Conservation (phyloP, 2,113 vertebrate genomes). For the Micromys minutus region DNA sequence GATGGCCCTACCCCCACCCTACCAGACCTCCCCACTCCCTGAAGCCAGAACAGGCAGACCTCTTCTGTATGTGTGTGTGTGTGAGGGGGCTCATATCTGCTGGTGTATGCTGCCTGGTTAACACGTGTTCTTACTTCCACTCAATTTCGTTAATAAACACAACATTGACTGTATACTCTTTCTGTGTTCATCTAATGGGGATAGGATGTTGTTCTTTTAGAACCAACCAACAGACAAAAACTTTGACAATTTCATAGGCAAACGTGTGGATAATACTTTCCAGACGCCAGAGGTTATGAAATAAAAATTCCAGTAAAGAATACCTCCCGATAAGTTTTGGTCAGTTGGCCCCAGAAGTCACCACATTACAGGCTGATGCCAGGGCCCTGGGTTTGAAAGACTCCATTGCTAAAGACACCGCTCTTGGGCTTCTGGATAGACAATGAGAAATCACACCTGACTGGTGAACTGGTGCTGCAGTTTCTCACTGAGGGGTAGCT, state of each 20-base stretch:
- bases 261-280: too few species aligned
- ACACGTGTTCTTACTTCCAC: slow-evolving; percentile 1
- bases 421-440: too few species aligned
- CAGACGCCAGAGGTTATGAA: neutral
- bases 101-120: neutral
- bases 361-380: neutral
- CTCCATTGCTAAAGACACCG: neutral
- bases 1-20: too few species aligned
- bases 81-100: too few species aligned
- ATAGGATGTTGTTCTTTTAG: neutral
- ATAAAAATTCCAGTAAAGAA: neutral
- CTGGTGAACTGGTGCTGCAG: neutral
- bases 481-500: neutral
- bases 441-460: too few species aligned
- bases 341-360: neutral
- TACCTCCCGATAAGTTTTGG: neutral
- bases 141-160: neutral
- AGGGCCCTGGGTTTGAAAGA: neutral
- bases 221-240: neutral
- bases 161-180: neutral
- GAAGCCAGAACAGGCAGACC: too few species aligned
- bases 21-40: too few species aligned
- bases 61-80: too few species aligned
- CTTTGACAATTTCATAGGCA: neutral
- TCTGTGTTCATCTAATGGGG: neutral